Evolutionary conservation across 2,888 invertebrate genomes (phyloP).

Genomic region (Fragum fragum): DNA sequence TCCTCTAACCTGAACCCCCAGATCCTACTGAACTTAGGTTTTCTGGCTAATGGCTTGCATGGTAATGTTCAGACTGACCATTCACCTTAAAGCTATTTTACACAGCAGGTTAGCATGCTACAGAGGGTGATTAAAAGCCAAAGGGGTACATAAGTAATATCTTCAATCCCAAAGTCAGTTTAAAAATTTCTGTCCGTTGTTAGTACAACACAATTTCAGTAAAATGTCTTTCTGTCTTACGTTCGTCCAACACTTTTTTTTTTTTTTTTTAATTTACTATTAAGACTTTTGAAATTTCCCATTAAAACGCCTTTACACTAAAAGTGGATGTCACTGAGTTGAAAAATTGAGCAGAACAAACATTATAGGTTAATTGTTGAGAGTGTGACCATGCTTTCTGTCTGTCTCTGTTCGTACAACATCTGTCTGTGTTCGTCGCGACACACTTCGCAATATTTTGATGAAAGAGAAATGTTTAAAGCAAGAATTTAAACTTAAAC

Average conservation of each 20-base stretch:
- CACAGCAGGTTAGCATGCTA: conserved; percentile 50
- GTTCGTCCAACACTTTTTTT: conserved; percentile 3
- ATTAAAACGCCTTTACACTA: neutral
- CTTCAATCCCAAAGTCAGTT: neutral
- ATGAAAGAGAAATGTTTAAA: conserved; percentile 6
- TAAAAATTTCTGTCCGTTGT: neutral
- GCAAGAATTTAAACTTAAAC: neutral
- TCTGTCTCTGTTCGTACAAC: conserved; percentile 3
- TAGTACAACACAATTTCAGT: neutral
- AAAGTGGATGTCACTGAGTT: conserved; percentile 4
- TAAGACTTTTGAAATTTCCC: neutral
- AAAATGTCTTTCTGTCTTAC: neutral
- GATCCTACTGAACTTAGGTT: conserved; percentile 35
- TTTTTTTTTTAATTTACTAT: neutral
- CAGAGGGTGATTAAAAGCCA: conserved; percentile 48
- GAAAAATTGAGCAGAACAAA: neutral
- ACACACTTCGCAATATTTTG: conserved; percentile 3
- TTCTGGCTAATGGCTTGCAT: conserved; percentile 28
- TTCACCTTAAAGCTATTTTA: conserved; percentile 50
- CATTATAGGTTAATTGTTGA: neutral
- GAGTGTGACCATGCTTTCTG: neutral
- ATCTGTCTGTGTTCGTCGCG: neutral
- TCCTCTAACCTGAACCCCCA: conserved; percentile 49
- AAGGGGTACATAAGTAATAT: conserved; percentile 42
- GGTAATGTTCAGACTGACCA: conserved; percentile 21